Evolutionary conservation across 2,113 vertebrate genomes (phyloP).

Genomic region (Callithrix jacchus): DNA sequence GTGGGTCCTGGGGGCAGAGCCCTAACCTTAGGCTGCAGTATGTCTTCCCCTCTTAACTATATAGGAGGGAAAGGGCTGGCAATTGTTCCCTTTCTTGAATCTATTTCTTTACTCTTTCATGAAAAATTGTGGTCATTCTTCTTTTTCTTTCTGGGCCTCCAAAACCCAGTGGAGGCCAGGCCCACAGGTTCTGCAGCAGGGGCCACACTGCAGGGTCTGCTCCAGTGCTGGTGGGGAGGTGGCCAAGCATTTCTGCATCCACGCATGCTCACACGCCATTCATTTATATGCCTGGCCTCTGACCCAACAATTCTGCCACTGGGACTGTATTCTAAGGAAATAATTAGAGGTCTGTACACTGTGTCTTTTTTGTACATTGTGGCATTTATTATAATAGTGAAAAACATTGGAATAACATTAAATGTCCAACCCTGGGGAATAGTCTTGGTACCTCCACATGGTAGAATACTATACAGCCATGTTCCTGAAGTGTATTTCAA

Average conservation of each 20-base stretch:
- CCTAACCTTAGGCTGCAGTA: too few relatives aligned
- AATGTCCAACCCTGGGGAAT: background rate
- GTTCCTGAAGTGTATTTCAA: background rate
- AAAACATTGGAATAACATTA: background rate
- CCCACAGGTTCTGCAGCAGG: fast-evolving
- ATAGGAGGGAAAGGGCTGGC: background rate
- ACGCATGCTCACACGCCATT: too few relatives aligned
- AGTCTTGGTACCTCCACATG: background rate
- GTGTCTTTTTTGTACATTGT: background rate
- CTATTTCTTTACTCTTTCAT: background rate
- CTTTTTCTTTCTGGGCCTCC: background rate
- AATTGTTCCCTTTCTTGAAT: background rate
- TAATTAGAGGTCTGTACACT: background rate
- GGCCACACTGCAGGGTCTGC: background rate
- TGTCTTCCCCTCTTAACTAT: background rate
- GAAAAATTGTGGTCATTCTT: background rate
- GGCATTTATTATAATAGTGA: background rate
- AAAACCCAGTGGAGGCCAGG: background rate
- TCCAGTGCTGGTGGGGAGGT: too few relatives aligned
- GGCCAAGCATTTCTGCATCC: background rate
- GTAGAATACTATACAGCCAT: background rate
- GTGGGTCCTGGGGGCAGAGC: background rate
- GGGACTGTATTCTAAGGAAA: background rate
- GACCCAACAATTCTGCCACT: background rate
- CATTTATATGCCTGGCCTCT: background rate